Evolutionary conservation across 2,888 invertebrate species (phyloP).

Genomic region (Bedellia somnulentella): DNA sequence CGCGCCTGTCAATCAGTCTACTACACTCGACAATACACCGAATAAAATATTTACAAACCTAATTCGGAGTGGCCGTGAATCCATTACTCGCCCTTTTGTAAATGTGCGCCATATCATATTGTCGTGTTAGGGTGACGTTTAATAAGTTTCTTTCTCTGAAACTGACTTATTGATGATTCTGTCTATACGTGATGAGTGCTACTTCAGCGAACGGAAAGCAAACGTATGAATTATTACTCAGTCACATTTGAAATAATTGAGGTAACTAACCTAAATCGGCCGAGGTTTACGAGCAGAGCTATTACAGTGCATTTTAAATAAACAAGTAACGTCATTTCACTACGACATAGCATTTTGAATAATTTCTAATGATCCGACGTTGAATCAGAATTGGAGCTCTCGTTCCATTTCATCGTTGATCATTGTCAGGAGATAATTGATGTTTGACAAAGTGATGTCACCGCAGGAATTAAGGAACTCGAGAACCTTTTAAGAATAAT

Average conservation of each 20-base stretch:
- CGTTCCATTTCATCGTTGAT: conserved; percentile 37
- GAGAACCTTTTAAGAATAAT: conserved; percentile 49
- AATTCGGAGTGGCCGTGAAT: conserved; percentile 44
- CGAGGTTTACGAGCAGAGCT: too few relatives aligned
- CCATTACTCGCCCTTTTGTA: conserved; percentile 44
- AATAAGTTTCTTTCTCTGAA: conserved; percentile 30
- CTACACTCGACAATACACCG: conserved; percentile 31
- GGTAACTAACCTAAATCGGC: too few relatives aligned
- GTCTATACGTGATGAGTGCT: conserved; percentile 47
- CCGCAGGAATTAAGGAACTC: conserved; percentile 30
- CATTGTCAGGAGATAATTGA: conserved; percentile 50
- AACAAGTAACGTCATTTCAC: too few relatives aligned
- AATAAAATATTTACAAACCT: conserved; percentile 55
- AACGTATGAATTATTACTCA: too few relatives aligned
- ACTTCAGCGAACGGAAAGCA: too few relatives aligned
- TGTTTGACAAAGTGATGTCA: conserved; percentile 52
- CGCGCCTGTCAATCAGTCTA: conserved; percentile 42
- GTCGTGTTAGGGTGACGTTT: conserved; percentile 21
- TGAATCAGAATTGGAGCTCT: conserved; percentile 22
- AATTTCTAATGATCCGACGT: too few relatives aligned
- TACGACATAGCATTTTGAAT: too few relatives aligned
- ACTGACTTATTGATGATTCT: conserved; percentile 36
- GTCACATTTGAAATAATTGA: too few relatives aligned
- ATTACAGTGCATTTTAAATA: too few relatives aligned
- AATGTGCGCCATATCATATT: conserved; percentile 28